A percentile compares a stretch with the other conserved stretches of the same genome.
Conservation (phyloP, 2,888 invertebrate genomes). For the Pachymerium ferrugineum region DNA sequence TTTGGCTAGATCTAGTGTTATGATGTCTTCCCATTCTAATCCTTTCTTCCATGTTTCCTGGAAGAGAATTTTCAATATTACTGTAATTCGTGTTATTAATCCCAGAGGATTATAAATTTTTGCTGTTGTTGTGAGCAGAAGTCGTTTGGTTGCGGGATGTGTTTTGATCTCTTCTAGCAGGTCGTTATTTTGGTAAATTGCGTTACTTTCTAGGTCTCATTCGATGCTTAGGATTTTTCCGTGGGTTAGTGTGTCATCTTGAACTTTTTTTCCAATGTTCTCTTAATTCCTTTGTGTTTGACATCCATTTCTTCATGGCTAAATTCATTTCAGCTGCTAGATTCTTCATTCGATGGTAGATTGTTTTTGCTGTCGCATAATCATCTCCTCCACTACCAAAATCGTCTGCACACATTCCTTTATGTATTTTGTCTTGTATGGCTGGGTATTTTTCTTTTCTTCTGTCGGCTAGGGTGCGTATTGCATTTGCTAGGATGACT, state of each 20-base stretch:
- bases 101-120: background rate
- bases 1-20: background rate
- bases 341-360: background rate
- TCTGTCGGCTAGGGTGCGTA: background rate
- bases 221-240: background rate
- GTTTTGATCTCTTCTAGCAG: background rate
- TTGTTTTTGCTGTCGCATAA: background rate
- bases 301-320: background rate
- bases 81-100: background rate
- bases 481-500: background rate
- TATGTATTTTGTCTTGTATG: background rate
- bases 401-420: background rate
- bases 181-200: background rate
- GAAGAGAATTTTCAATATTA: slow-evolving; percentile 14
- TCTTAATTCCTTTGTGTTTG: background rate
- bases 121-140: background rate
- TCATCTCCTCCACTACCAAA: background rate
- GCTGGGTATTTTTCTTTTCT: background rate
- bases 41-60: slow-evolving; percentile 27
- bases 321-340: background rate
- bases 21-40: background rate
- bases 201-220: background rate
- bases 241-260: background rate
- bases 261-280: background rate
- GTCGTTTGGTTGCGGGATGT: background rate